Evolutionary conservation across 2,113 vertebrate species (phyloP).

Genomic region (Lophius piscatorius): DNA sequence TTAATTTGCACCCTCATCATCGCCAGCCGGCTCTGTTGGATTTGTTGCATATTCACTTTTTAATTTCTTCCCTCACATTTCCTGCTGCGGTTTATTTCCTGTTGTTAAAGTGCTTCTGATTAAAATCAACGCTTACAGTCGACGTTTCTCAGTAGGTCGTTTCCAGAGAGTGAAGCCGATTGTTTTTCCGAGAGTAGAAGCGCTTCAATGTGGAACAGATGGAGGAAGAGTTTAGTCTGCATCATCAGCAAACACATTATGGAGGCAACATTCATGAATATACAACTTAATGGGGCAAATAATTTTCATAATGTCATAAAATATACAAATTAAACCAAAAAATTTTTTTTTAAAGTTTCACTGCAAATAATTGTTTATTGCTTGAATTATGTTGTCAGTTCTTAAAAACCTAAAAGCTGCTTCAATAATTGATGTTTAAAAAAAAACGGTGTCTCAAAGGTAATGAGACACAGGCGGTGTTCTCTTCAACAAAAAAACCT

Average conservation of each 20-base stretch:
- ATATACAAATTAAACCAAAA: too few relatives aligned
- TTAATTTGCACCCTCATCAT: neutral
- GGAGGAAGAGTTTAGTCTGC: slow-evolving; percentile 3
- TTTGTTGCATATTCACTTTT: neutral
- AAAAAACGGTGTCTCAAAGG: too few relatives aligned
- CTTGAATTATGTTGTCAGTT: too few relatives aligned
- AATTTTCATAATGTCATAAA: too few relatives aligned
- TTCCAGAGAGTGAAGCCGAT: neutral
- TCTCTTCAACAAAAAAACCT: too few relatives aligned
- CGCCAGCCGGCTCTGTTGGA: too few relatives aligned
- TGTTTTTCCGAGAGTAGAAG: neutral
- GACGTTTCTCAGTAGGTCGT: slow-evolving; percentile 13
- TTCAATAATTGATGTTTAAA: too few relatives aligned
- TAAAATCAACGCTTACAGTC: slow-evolving; percentile 10
- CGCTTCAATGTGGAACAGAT: slow-evolving; percentile 29
- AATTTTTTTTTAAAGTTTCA: too few relatives aligned
- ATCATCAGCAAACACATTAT: neutral
- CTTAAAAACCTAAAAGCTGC: too few relatives aligned
- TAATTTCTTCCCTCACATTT: neutral
- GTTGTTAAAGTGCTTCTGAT: slow-evolving; percentile 3
- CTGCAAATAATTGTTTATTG: too few relatives aligned
- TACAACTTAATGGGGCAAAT: too few relatives aligned
- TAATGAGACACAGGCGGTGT: too few relatives aligned
- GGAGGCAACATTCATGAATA: neutral
- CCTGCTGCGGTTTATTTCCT: neutral